Conservation (phyloP, 1,140 invertebrate species). For the Ceratina calcarata region DNA sequence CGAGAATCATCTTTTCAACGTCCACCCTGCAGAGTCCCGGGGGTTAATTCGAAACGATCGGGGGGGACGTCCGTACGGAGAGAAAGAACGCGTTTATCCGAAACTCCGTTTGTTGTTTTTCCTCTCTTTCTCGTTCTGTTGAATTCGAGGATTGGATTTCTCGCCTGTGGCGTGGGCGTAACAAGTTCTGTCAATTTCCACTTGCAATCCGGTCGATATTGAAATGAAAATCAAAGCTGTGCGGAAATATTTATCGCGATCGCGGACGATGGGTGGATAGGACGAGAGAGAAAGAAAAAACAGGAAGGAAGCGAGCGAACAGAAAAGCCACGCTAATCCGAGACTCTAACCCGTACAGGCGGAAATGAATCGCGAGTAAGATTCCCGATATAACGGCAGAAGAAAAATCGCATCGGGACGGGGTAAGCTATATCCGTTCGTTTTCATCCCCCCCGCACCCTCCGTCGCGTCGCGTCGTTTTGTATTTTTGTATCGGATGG, state of each 20-base stretch:
- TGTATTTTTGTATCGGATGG: conserved; percentile 18
- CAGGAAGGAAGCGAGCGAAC: conserved; percentile 29
- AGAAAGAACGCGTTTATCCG: conserved; percentile 17
- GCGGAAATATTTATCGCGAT: conserved; percentile 46
- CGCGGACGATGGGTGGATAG: no score
- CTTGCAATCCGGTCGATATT: conserved; percentile 34
- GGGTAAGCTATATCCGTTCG: conserved; percentile 29
- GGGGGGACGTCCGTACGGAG: not conserved
- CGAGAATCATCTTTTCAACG: conserved; percentile 34
- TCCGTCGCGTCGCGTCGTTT: not conserved
- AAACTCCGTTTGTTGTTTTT: conserved; percentile 14
- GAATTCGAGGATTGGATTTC: conserved; percentile 35
- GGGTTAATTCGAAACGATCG: conserved; percentile 44
- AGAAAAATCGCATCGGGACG: conserved; percentile 25
- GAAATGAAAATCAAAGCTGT: conserved; percentile 58
- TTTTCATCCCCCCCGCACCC: not conserved
- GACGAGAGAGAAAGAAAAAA: conserved; percentile 6
- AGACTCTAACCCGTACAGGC: conserved; percentile 43
- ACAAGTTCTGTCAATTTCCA: conserved; percentile 58
- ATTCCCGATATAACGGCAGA: conserved; percentile 52
- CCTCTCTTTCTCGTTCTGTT: not conserved
- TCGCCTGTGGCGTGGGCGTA: conserved; percentile 51
- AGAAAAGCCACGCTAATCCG: conserved; percentile 52
- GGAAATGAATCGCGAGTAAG: conserved; percentile 64
- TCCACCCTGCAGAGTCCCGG: conserved; percentile 23